Base-by-base conservation (phyloP, 2,888 invertebrate genomes). In the Cynaeus angustus region DNA sequence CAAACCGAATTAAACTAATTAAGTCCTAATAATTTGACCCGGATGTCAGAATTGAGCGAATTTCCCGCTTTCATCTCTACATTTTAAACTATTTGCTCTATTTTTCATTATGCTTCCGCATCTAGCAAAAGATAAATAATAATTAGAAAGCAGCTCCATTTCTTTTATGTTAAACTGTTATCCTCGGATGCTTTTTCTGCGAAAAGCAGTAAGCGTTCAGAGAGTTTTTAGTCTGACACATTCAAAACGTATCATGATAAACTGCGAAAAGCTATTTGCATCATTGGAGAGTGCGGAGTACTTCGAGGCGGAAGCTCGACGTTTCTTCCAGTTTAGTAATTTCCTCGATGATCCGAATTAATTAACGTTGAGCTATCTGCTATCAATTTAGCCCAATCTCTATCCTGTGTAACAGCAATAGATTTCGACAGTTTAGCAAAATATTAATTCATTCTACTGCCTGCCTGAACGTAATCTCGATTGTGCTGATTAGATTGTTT, bases 301-400 rank as follows among this genome's bases (percentile, higher is more conserved):
- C 14, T 43, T 33, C 9, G 33, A 16, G 37, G 33, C 59, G 59
- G 37, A 59, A 50, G 38, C 50, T 61, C 21, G 26, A 46, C 55
- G 50, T 61, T 61, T 61, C 61, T 61, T 61, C 48, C 50, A 61
- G 50, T 50, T 61, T 61, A 50, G 50, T 50, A 48, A 61, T 61
- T 61, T 61, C 61, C 61, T 46, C 21, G 48, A 50, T 61, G 48
- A 61, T 61, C 50, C 50, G 38, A 50, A 61, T 61, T 61, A 61
- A 61, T 61, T 61, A 61, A 61, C 46, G 61, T 61, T 50, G 50
- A 61, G 28, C 38, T 61, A 38, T 61, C 61, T 61, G 50, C 33
- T 21, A 48, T 48, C 50, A 61, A 50, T 50, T 50, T 61, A 13
- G 38, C 12, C 38, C 13, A 50, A 43, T 14, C 46, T 33, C 61